Percentiles rank a stretch among this genome's conserved stretches.
Conservation (phyloP, 2,797 vertebrate genomes). For the Sternarchorhynchus goeldii region DNA sequence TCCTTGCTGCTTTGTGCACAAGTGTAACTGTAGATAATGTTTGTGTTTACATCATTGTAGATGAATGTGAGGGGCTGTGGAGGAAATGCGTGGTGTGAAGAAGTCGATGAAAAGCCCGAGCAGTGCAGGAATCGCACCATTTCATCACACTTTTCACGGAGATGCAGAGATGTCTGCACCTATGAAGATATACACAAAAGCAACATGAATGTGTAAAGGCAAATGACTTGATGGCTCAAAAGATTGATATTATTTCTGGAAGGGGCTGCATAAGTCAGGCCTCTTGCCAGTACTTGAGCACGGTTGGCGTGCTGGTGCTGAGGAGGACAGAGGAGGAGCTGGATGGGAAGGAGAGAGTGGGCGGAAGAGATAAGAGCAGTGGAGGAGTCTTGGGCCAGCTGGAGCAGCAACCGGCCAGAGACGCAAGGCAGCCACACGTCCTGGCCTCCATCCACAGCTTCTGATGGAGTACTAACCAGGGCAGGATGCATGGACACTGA, state of each 20-base stretch:
- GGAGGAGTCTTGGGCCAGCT: slow-evolving; percentile 16
- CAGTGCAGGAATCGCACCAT: neutral
- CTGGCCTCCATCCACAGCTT: slow-evolving; percentile 10
- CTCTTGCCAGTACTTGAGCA: neutral
- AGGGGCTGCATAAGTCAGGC: neutral
- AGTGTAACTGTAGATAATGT: slow-evolving; percentile 7
- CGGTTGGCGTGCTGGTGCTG: neutral
- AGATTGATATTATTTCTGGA: neutral
- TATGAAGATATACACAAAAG: too few species aligned
- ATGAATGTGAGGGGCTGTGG: slow-evolving; percentile 8
- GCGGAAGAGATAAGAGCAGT: slow-evolving; percentile 29
- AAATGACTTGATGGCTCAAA: neutral
- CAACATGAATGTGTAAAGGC: neutral
- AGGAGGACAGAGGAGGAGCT: slow-evolving; percentile 21
- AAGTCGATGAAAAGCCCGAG: slow-evolving; percentile 2
- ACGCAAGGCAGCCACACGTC: slow-evolving; percentile 19
- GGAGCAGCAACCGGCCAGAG: slow-evolving; percentile 7
- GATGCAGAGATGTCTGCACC: too few species aligned
- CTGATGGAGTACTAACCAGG: neutral
- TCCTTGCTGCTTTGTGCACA: slow-evolving; percentile 12
- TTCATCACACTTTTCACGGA: too few species aligned
- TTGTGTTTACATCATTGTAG: neutral
- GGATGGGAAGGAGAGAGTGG: neutral
- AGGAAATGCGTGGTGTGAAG: slow-evolving; percentile 12
- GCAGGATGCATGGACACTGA: slow-evolving; percentile 20